Conservation (phyloP, 2,888 invertebrate species). For the Drosophila hamatofila region DNA sequence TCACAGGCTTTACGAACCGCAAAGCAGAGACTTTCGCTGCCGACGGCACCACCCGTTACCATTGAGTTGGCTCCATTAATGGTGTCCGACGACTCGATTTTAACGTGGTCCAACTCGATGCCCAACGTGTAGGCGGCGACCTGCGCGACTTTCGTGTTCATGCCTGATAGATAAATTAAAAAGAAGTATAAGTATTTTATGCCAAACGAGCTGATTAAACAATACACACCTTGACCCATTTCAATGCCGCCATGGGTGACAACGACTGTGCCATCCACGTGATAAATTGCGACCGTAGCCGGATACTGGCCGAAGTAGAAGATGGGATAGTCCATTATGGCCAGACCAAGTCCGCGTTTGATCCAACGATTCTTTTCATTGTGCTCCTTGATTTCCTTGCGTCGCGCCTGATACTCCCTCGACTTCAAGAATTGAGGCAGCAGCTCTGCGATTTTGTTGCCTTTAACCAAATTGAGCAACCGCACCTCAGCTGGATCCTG, state of each 20-base stretch:
- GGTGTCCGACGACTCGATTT: slow-evolving; percentile 88
- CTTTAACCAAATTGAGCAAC: slow-evolving; percentile 86
- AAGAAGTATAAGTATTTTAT: neutral
- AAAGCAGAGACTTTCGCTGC: slow-evolving; percentile 89
- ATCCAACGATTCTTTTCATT: slow-evolving; percentile 92
- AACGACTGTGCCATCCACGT: slow-evolving; percentile 90
- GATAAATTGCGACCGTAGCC: slow-evolving; percentile 89
- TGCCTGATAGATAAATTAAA: slow-evolving; percentile 37
- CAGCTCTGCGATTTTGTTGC: slow-evolving; percentile 85
- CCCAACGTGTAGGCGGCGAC: slow-evolving; percentile 90
- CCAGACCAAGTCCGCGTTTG: slow-evolving; percentile 90
- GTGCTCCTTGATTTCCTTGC: slow-evolving; percentile 86
- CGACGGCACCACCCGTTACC: slow-evolving; percentile 90
- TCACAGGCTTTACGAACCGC: slow-evolving; percentile 89
- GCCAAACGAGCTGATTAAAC: too few relatives aligned
- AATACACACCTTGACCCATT: slow-evolving; percentile 91
- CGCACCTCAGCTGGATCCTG: slow-evolving; percentile 88
- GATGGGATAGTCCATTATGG: slow-evolving; percentile 90
- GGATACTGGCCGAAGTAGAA: slow-evolving; percentile 86
- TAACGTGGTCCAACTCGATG: slow-evolving; percentile 87
- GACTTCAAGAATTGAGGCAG: slow-evolving; percentile 86
- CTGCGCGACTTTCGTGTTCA: slow-evolving; percentile 90
- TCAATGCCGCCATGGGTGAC: slow-evolving; percentile 91
- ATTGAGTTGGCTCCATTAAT: slow-evolving; percentile 89
- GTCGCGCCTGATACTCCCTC: slow-evolving; percentile 87